Base-by-base conservation (phyloP, 2,797 vertebrate genomes). In the Phoxinus dragarum region DNA sequence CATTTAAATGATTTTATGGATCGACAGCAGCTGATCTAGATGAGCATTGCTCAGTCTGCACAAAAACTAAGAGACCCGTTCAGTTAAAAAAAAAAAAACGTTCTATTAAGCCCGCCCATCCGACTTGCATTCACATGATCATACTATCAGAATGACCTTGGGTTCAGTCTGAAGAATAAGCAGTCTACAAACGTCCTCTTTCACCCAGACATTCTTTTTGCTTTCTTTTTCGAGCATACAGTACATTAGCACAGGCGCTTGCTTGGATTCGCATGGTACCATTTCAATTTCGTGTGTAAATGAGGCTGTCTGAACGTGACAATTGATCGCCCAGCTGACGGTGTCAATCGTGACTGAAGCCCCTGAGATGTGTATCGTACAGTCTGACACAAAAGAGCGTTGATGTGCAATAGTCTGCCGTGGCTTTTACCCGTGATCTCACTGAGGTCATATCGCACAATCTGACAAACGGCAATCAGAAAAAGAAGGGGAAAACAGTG, bases 361-460 rank as follows among this genome's bases (percentile, higher is more conserved):
- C 79, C 79, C 79, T 68, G 44, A 80, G 79, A 80, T 80, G 79
- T 36, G 21, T 54, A 80, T 80, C 64, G 61, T 80, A 80, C 61
- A 80, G 42, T 68, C 31, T 80, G 79, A 80, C 79, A 80, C 79
- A 68, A 80, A 67, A 80, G 79, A 80, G 31, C 2, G 4, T 52
- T 68, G 23, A 80, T 67, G 64, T 68, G 64, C 64, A 67, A 49
- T 68, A 80, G 44, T 68, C 44, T 68, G 64, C 44, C 7, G n/a
- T 80, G 19, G 42, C 61, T 56, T 76, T 76, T 76, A 56, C 74
- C 47, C 17, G 11, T 5, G 1, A 76, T 76, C 34, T 56, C 49
- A 56, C 49, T 23, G 27, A 80, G 64, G 64, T 80, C 64, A 68
- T 80, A 68, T 80, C 64, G 0, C 36, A 69, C 44, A 80, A 67